Evolutionary conservation across 2,888 invertebrate species (phyloP), one percentile per base, ranked within the genome.

Genomic region (Nudaria mundana): DNA sequence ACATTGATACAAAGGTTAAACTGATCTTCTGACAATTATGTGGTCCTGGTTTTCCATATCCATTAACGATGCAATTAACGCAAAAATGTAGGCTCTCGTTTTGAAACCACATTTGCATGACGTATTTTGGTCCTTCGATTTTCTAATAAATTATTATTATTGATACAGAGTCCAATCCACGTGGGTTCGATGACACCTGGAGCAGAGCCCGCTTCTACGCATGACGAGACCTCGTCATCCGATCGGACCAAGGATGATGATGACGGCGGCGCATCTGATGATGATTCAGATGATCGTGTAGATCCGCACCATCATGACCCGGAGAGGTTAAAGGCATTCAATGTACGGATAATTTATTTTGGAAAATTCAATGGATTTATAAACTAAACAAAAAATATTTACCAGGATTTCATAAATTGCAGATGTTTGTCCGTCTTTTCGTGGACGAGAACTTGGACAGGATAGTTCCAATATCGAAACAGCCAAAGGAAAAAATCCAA

Each of bases 381-480:
- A 18, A 18, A 3, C 3, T 5, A 18, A 5, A 18, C 18, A 18
- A 18, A 18, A 18, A 18, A 5, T 5, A 18, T 3, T 5, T 5
- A 18, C 18, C 7, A 1, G 7, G 6, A 10, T 31, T n/a, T 13
- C 5, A 16, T 29, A 10, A 8, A 20, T 18, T 90, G 33, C 90
- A 98, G 98, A 98, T 98, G 98, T 98, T 98, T 83, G 98, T 98
- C 48, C 93, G 98, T 26, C 91, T 98, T 45, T 98, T 98, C 85
- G 98, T 98, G 47, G 98, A 98, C 77, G 98, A 98, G 86, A 98
- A 98, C 76, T 90, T 98, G 62, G 98, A 98, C 80, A 92, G 98
- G 71, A 97, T 97, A 91, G 97, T 98, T 41, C 98, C 98, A 41
- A 98, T 98, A 70, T 98, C 98, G 36, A 97, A 98, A 76, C 98